Evolutionary conservation across 1,140 invertebrate species (phyloP), one percentile per base, ranked within the genome.

Genomic region (Cryptotermes secundus): DNA sequence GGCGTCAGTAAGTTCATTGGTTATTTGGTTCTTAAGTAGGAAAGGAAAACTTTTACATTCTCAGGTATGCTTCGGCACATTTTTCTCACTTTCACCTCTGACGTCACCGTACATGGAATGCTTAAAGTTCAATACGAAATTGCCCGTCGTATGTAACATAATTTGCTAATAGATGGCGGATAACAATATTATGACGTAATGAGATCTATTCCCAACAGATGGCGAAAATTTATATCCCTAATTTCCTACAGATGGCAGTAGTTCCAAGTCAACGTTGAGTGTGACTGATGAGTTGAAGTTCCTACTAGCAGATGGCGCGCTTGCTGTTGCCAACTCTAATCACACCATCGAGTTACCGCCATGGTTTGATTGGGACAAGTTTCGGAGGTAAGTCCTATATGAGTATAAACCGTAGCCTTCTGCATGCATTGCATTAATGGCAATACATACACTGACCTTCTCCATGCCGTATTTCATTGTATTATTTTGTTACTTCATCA

Each of bases 281-380:
- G 49, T 84, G 36, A 45, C 34, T n/a, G n/a, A 84, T 12, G 59
- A 80, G 72, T 80, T 84, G 10, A 79, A 65, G 72, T 38, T 38
- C 65, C 83, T 85, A 19, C 65, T 85, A 38, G 34, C 45, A 80
- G 85, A 85, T 65, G 82, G 72, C 83, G 83, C 72, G 12, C 24
- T 79, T 26, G 35, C 80, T 3, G 65, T 83, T 19, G 85, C 72
- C 0, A 83, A 80, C 22, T 14, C 42, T 16, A 53, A 79, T 19
- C 19, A 26, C 16, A 34, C 38, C 0, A 80, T 88, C 81, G 88
- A 91, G 81, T 86, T 93, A 59, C 93, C 92, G 3, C 81, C 89
- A 79, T 93, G 91, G 91, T 93, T 91, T 86, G 90, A 94, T 88
- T 90, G 91, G 86, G 86, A 91, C 83, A 89, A 92, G 86, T 93